phyloP scores from a whole-genome alignment of 2,888 invertebrate species.

The Calliscelio sp. region DNA sequence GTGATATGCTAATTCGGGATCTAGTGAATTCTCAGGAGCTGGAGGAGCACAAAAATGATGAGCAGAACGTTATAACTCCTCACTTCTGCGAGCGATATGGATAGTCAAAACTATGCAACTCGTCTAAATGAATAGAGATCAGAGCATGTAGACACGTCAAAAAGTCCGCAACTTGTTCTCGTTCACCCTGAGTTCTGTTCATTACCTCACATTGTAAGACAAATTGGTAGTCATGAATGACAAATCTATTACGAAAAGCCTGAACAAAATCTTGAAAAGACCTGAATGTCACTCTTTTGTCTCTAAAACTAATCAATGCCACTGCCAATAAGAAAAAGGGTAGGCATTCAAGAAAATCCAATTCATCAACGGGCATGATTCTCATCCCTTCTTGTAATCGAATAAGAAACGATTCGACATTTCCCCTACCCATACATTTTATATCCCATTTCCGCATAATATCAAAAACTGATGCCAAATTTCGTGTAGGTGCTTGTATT shows the following conservation, averaged over 20 bases:
- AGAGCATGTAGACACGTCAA: conserved; percentile 33
- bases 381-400: too few relatives aligned
- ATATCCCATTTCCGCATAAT: conserved; percentile 28
- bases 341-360: conserved; percentile 4
- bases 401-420: not conserved
- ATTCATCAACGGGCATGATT: conserved; percentile 14
- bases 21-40: not conserved
- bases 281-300: not conserved
- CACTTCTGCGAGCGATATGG: not conserved
- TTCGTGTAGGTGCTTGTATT: not conserved
- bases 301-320: conserved; percentile 6
- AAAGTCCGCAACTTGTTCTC: conserved; percentile 32
- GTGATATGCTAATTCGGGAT: conserved; percentile 4
- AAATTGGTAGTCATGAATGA: not conserved
- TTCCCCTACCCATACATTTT: conserved; percentile 5
- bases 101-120: not conserved
- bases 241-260: not conserved
- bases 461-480: not conserved
- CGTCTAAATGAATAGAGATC: not conserved
- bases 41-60: not conserved
- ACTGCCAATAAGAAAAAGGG: conserved; percentile 15
- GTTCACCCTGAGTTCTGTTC: conserved; percentile 30
- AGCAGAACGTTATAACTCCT: not conserved
- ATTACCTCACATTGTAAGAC: not conserved
- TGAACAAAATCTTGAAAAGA: not conserved